Base-by-base conservation (phyloP, 2,797 vertebrate species). In the Argyrosomus regius region DNA sequence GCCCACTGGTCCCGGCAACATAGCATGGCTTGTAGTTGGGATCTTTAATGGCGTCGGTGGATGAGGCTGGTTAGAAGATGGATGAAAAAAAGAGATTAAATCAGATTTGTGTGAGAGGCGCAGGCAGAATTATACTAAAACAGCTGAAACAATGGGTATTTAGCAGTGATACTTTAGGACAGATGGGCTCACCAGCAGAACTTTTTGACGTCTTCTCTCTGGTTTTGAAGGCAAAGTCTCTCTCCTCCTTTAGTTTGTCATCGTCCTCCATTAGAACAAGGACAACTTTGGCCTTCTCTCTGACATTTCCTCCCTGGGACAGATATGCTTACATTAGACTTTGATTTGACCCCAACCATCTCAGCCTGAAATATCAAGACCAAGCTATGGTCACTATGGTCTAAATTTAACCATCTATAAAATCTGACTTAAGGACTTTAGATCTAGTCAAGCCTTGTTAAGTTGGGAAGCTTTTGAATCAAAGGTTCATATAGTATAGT, bases 221-320 rank as follows among this genome's bases (percentile, higher is more conserved):
- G 89, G 98, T 99, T 91, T 98, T 99, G 72, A 99, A 89, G 1
- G 98, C 97, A 92, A 97, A 98, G 53, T 96, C 96, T 90, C 98
- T 93, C 93, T 99, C 98, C 1, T 96, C 95, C 92, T 98, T 98
- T 64, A 99, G 95, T 77, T 98, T 97, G 2, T 98, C 97, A 1
- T 99, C 98, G 0, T 99, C 98, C 84, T 97, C 97, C 89, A 96
- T 94, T 1, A 99, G 96, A 43, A 96, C 89, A 41, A 99, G 95
- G 46, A 99, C 93, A 72, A 99, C 97, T 91, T 99, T 99, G 41
- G 98, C 98, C 87, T 99, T 99, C 89, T 99, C 98, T 35, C 98
- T 96, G 62, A 99, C 98, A 0, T 97, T 99, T 85, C 93, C 94
- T 71, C 98, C 98, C 96, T 96, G 56, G 4, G 31, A 79, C 24